Evolutionary conservation across 2,113 vertebrate species (phyloP), one percentile per base, ranked within the genome.

Genomic region (Talpa occidentalis): DNA sequence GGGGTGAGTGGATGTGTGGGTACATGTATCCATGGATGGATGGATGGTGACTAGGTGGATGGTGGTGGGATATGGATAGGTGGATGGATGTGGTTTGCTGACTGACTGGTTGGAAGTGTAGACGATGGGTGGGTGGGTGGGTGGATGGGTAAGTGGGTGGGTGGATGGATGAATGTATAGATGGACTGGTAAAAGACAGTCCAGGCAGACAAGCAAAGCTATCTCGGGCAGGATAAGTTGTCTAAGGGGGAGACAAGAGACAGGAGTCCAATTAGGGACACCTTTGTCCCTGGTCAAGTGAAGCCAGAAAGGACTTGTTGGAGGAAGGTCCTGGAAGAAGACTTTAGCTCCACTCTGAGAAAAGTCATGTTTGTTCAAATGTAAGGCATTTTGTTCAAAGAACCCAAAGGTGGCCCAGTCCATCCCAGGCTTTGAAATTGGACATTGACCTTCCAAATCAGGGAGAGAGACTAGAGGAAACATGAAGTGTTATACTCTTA

Each of bases 401-500:
- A 64, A 59, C 6, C 30, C 24, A 35, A 35, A 44, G 24, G 19
- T 62, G 22, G 8, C 32, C 37, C 59, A 10, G n/a, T 35, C 21
- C 40, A 16, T 64, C 28, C 15, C 44, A 76, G 54, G 24, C 72
- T 49, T 30, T 72, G 37, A 59, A 32, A 3, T 35, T 85, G 40
- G 69, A 37, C 32, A 3, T 6, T 66, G 73, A 52, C 60, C 47
- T 21, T 47, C 3, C 24, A 12, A 40, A 14, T 24, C 52, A 40
- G n/a, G n/a, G 64, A 40, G 67, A 78, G 66, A 12, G 24, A 21
- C 44, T 40, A 6, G n/a, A 32, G 42, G 56, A 42, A 44, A 54
- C 40, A 30, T 0, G 14, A 10, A 60, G 37, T 14, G 17, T 2
- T 0, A 0, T 12, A 10, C n/a, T 3, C 17, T 32, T 6, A 17